Evolutionary conservation across 2,888 invertebrate genomes (phyloP).

Genomic region (Biston stratarius): DNA sequence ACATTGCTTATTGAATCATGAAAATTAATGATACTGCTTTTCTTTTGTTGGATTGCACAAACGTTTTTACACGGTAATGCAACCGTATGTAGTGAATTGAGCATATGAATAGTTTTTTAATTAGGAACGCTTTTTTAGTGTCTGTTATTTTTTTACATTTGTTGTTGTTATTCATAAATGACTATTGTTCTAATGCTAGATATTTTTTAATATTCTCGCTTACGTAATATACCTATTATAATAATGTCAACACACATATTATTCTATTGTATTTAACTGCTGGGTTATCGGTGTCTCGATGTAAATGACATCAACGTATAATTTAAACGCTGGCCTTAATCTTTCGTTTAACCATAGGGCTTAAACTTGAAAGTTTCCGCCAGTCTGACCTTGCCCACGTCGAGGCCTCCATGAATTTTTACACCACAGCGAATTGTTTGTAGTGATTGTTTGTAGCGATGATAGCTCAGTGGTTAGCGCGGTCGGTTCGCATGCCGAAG

Average conservation of each 20-base stretch:
- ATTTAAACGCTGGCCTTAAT: slow-evolving; percentile 34
- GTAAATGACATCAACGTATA: slow-evolving; percentile 30
- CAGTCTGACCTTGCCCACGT: slow-evolving; percentile 64
- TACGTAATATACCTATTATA: background rate
- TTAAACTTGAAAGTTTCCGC: slow-evolving; percentile 68
- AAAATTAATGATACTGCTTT: slow-evolving; percentile 35
- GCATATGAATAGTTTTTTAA: background rate
- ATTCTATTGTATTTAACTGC: slow-evolving; percentile 5
- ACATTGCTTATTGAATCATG: slow-evolving; percentile 34
- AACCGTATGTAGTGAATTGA: background rate
- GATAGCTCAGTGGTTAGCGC: too few relatives aligned
- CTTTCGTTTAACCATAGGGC: slow-evolving; percentile 50
- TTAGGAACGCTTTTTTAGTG: background rate
- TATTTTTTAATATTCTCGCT: background rate
- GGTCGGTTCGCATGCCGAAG: too few relatives aligned
- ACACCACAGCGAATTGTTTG: slow-evolving; percentile 47
- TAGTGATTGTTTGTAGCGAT: too few relatives aligned
- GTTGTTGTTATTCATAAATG: background rate
- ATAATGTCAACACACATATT: slow-evolving; percentile 11
- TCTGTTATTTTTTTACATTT: background rate
- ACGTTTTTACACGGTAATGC: slow-evolving; percentile 30
- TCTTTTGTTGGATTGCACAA: slow-evolving; percentile 38
- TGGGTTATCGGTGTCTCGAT: slow-evolving; percentile 17
- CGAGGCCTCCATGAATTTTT: slow-evolving; percentile 64
- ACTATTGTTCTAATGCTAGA: background rate